phyloP scores from a whole-genome alignment of 2,113 vertebrate genomes.

The Lepus timidus region DNA sequence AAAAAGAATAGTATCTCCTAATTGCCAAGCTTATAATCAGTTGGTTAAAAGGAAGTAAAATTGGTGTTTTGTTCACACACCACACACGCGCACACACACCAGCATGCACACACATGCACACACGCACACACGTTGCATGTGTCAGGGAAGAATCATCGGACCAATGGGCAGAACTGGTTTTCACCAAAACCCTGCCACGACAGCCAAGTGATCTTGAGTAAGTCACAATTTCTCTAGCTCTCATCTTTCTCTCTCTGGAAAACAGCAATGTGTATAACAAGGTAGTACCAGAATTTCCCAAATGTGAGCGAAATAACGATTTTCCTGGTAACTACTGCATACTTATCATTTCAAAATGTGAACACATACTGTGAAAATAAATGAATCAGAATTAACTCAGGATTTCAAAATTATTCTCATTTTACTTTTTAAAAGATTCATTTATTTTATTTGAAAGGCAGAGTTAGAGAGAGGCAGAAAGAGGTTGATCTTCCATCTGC shows the following conservation, averaged over 20 bases:
- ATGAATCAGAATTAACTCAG: conserved; percentile 17
- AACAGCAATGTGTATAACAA: neutral
- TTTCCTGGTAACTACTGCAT: neutral
- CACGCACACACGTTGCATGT: no score
- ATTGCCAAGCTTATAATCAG: neutral
- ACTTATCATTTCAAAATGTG: conserved; percentile 27
- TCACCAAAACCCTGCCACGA: neutral
- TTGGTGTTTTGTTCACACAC: neutral
- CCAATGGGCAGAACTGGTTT: neutral
- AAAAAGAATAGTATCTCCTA: conserved; percentile 51
- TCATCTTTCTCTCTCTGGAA: neutral
- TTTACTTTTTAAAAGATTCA: conserved; percentile 65
- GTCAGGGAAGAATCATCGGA: neutral
- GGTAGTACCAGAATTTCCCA: neutral
- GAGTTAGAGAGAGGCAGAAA: no score
- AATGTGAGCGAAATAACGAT: conserved; percentile 1
- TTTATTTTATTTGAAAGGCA: no score
- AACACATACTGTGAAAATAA: conserved; percentile 52
- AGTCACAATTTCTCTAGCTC: neutral
- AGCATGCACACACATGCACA: fast-evolving
- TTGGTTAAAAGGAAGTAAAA: conserved; percentile 48
- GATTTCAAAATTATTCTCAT: conserved; percentile 56
- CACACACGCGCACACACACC: neutral
- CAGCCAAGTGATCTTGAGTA: neutral
- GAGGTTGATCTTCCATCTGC: no score